Base-by-base conservation (phyloP, 2,888 invertebrate genomes). In the Odontocerum albicorne region DNA sequence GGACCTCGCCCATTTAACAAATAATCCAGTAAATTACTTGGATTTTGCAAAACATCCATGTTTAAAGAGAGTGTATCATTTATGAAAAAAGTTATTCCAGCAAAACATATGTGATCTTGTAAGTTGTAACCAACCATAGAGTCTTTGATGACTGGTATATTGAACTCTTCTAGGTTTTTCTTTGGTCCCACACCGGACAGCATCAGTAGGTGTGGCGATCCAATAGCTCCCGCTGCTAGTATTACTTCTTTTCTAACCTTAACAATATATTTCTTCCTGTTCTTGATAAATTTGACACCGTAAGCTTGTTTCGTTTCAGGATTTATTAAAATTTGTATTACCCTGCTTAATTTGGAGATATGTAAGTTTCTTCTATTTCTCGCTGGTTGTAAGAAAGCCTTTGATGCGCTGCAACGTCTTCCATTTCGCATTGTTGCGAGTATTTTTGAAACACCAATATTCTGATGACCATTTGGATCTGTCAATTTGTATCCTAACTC, bases 201-300 rank as follows among this genome's bases (percentile, higher is more conserved):
- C 90, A 93, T 88, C 39, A 95, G 70, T 2, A 95, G 69, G 66
- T 94, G 93, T 0, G 95, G 91, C 1, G 91, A 89, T 62, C 90
- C 91, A 19, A 95, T 84, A 0, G 88, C 74, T 2, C 95, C 94
- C 0, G 91, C 91, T 4, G 88, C 83, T 20, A 93, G 70, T 46
- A 94, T 81, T 1, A 94, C 82, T 71, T 91, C 93, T 62, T 86
- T 89, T 10, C 75, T 79, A 2, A 88, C 90, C 3, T 70, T 67
- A 1, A 80, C 75, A 2, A 67, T 63, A 56, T 72, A 82, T 64
- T 74, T 77, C 65, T 66, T 71, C 19, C 78, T 77, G 58, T 82
- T 75, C 68, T 87, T 88, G 1, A 77, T 62, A 64, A 89, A 88
- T 66, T 88, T 84, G 0, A 92, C 87, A 0, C 87, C 90, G 3